A percentile compares a stretch with the other conserved stretches of the same genome.
Evolutionary conservation across 2,888 invertebrate genomes (phyloP).

Genomic region (Brachyptera putata): DNA sequence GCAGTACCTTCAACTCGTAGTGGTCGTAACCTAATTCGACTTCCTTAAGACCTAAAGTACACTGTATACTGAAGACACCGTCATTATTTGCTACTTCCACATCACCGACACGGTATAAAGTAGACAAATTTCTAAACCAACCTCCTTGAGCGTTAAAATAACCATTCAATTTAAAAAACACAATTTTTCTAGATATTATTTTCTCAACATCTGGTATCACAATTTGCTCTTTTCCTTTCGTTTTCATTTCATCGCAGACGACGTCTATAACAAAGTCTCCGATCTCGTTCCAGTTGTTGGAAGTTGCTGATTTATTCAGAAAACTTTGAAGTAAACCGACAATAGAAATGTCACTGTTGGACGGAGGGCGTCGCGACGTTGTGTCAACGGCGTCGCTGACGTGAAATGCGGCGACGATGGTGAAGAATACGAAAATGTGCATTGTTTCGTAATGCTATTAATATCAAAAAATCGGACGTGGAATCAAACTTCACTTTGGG

Average conservation of each 20-base stretch:
- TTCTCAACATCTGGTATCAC: not conserved
- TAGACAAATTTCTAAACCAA: conserved; percentile 23
- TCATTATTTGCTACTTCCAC: not conserved
- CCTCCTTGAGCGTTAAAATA: conserved; percentile 13
- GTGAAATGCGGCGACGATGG: too few relatives aligned
- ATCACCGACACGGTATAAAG: conserved; percentile 12
- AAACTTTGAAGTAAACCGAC: too few relatives aligned
- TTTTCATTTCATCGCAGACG: not conserved
- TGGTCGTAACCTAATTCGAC: conserved; percentile 14
- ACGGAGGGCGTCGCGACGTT: too few relatives aligned
- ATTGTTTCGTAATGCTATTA: too few relatives aligned
- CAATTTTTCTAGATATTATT: not conserved
- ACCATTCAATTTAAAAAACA: not conserved
- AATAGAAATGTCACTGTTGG: too few relatives aligned
- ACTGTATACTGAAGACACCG: not conserved
- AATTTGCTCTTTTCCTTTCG: not conserved
- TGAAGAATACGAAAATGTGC: too few relatives aligned
- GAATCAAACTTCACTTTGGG: too few relatives aligned
- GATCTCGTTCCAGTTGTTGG: not conserved
- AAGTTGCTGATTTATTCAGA: too few relatives aligned
- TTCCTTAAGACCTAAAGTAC: conserved; percentile 11
- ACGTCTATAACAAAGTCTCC: not conserved
- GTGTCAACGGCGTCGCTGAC: too few relatives aligned
- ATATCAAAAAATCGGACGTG: too few relatives aligned
- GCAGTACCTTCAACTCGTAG: conserved; percentile 5